Base-by-base conservation (phyloP, 2,113 vertebrate species). In the Tringa solitaria region DNA sequence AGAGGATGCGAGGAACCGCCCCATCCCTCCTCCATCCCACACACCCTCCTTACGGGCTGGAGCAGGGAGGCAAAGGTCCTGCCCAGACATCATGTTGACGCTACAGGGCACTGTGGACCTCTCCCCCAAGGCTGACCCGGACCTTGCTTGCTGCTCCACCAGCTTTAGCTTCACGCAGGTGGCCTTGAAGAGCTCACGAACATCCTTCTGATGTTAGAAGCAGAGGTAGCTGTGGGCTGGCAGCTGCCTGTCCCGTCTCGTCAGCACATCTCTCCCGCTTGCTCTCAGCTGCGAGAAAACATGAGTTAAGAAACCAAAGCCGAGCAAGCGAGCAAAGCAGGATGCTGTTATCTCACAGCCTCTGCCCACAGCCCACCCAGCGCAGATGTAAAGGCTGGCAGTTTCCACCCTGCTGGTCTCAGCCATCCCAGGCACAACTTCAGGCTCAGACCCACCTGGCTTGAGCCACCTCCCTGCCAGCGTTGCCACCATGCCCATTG, bases 211-310 rank as follows among this genome's bases (percentile, higher is more conserved):
- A 6, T 7, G 61, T 56, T 54, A 32, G 59, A 65, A 54, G 10
- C 82, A 77, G 83, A 92, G 76, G 73, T n/a, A 43, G 92, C 68
- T 86, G 86, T 23, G 86, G 85, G 94, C 83, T 93, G 92, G 82
- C 75, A 90, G 79, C 92, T 81, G 76, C 93, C 85, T n/a, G 41
- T 64, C 65, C 87, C n/a, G 21, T 90, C 37, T 39, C 21, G 0
- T 87, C 85, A 94, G 92, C 90, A 78, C 73, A 75, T 84, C 91
- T 74, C 88, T 67, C 51, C 68, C 0, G 0, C 74, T 91, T 19
- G 10, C 73, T 33, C 84, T 32, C 35, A 81, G 60, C 80, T 75
- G 76, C 84, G 33, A 95, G 64, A 70, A 93, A 67, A 74, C 2
- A 13, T 0, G 4, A 26, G 39, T 69, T 17, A 26, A 80, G 85